Conservation (phyloP, 2,797 vertebrate species). For the Notolepis coatsorum region DNA sequence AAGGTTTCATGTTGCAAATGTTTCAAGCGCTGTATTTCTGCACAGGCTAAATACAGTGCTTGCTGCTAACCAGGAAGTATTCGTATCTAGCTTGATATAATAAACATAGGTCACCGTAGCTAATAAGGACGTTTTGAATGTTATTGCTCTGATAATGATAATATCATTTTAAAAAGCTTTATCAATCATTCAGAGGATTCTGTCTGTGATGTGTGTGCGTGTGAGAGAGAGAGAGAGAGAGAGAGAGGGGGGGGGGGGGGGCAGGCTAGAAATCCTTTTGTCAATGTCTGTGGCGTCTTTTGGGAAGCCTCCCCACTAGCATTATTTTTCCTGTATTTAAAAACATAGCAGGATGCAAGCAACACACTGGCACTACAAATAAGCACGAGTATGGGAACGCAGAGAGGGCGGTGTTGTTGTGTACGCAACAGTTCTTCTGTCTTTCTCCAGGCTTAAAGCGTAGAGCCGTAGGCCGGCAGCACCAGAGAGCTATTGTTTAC, state of each 20-base stretch:
- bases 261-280: too few species aligned
- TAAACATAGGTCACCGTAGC: not conserved
- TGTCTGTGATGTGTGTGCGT: not conserved
- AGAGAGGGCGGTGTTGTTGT: constrained; percentile 21
- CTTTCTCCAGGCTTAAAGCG: constrained; percentile 10
- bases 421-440: not conserved
- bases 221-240: too few species aligned
- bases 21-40: not conserved
- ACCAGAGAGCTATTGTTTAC: constrained; percentile 33
- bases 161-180: not conserved
- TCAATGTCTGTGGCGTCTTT: not conserved
- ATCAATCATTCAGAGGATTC: not conserved
- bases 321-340: constrained; percentile 21
- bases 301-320: constrained; percentile 13
- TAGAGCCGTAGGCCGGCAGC: constrained; percentile 6
- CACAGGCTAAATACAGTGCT: not conserved
- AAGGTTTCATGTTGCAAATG: not conserved
- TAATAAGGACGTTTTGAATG: not conserved
- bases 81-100: too few species aligned
- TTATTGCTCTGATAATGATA: not conserved
- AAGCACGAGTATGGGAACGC: constrained; percentile 8
- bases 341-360: constrained; percentile 52
- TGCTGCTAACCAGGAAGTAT: constrained; percentile 1
- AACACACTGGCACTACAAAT: constrained; percentile 23
- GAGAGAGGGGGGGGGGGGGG: too few species aligned